Evolutionary conservation across 2,113 vertebrate genomes (phyloP).

Genomic region (Brachionichthys hirsutus): DNA sequence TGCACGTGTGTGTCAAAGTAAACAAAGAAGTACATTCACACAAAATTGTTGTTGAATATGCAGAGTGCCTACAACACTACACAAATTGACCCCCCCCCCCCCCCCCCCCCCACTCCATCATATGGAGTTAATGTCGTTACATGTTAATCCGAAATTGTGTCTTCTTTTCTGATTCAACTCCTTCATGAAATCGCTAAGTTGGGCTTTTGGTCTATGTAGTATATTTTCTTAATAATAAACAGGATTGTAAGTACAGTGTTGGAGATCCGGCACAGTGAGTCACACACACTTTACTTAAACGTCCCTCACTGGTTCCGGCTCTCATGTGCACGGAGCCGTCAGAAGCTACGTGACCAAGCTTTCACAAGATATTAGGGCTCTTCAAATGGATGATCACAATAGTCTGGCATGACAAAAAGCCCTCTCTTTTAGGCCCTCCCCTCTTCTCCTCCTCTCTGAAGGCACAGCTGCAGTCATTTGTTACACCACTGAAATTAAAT

Average conservation of each 20-base stretch:
- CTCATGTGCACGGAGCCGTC: conserved; percentile 40
- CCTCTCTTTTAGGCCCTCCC: conserved; percentile 42
- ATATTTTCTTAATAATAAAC: neutral
- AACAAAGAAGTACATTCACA: conserved; percentile 9
- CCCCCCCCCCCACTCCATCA: neutral
- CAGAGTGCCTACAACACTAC: neutral
- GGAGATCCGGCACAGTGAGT: neutral
- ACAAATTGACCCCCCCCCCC: too few species aligned
- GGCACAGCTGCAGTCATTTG: conserved; percentile 70
- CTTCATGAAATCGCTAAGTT: conserved; percentile 10
- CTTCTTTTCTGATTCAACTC: conserved; percentile 5
- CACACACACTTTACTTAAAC: neutral
- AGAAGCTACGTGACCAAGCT: conserved; percentile 64
- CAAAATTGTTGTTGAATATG: neutral
- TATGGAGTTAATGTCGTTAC: conserved; percentile 11
- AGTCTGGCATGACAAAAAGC: conserved; percentile 65
- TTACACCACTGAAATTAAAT: conserved; percentile 34
- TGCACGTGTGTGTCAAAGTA: neutral
- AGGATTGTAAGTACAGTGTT: neutral
- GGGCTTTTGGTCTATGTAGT: neutral
- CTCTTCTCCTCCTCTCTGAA: conserved; percentile 43
- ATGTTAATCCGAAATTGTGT: conserved; percentile 10
- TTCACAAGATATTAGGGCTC: conserved; percentile 66
- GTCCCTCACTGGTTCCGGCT: conserved; percentile 38
- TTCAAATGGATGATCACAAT: conserved; percentile 70